Evolutionary conservation across 2,113 vertebrate species (phyloP), one percentile per base, ranked within the genome.

Genomic region (Meleagris gallopavo): DNA sequence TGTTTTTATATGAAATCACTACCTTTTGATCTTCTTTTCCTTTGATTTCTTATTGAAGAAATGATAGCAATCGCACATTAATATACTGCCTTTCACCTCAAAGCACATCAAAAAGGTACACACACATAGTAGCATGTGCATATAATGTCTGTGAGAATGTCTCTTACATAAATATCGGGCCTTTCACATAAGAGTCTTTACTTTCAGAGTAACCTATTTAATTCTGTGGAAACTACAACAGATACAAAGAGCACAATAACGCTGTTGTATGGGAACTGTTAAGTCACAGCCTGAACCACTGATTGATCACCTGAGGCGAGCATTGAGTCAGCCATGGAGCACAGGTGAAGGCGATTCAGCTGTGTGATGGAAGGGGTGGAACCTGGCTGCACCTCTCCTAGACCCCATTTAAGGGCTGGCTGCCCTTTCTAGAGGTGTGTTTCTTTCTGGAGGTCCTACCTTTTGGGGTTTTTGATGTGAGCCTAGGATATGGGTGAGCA

Each of bases 21-120:
- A 48, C 72, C 64, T 89, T 89, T 91, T 93, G 75, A 91, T 93
- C 82, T 71, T 10, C 66, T 78, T 62, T 36, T 10, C 48, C 48
- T 89, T 93, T 91, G 78, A 96, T 91, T 94, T 93, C 45, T 83
- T 89, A 62, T 74, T 93, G 93, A 80, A 86, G 82, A 64, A 89
- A 76, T 76, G 88, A 88, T 93, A 77, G 11, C 29, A 66, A 95
- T 96, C 92, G 76, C 45, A 79, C 67, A 66, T 79, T 88, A 93
- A 93, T 89, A 93, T 70, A 48, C 67, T 62, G 60, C n/a, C 60
- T 91, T 94, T 82, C 71, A 48, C 67, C 54, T 86, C 90, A 85
- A 83, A 89, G 60, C 24, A 83, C 82, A 91, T 89, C 58, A 87
- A 83, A 93, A 95, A 88, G 25, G 40, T 45, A 41, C 10, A 48